phyloP scores from a whole-genome alignment of 2,797 vertebrate species.

The Pogoniulus pusillus region DNA sequence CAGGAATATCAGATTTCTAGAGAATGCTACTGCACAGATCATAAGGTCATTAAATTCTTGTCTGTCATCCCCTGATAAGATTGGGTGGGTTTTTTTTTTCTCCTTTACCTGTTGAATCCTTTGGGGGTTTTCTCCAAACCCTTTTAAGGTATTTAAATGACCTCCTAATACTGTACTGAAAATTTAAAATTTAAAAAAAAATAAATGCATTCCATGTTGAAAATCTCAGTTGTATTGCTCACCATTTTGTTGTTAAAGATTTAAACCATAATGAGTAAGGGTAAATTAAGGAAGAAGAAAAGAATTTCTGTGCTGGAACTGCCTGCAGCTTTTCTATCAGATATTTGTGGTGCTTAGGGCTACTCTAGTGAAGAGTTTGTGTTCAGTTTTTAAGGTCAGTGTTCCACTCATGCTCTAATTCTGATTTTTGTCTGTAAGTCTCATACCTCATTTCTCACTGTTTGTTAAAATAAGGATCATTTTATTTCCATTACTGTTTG shows the following conservation, averaged over 20 bases:
- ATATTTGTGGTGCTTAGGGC: not conserved
- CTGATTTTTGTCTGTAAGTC: not conserved
- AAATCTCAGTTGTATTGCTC: slow-evolving; percentile 17
- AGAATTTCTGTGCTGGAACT: not conserved
- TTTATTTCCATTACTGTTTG: not conserved
- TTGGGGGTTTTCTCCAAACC: slow-evolving; percentile 52
- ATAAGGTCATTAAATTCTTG: not conserved
- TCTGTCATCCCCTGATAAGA: slow-evolving; percentile 30
- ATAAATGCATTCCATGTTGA: slow-evolving; percentile 82
- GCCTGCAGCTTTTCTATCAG: not conserved
- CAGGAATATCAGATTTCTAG: not conserved
- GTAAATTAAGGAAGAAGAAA: not conserved
- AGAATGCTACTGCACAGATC: not conserved
- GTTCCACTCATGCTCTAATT: not conserved
- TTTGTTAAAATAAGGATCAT: not conserved
- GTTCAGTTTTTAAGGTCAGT: not conserved
- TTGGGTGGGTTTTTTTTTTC: not conserved
- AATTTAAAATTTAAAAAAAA: slow-evolving; percentile 60
- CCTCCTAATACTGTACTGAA: slow-evolving; percentile 77
- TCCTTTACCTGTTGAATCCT: slow-evolving; percentile 63
- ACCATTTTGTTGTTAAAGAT: not conserved
- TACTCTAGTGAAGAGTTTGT: not conserved
- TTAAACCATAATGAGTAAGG: not conserved
- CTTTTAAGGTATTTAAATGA: slow-evolving; percentile 68
- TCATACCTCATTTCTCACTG: not conserved